phyloP scores from a whole-genome alignment of 37 sponge, comb jelly and placozoan genomes.

The Geodia barretti region DNA sequence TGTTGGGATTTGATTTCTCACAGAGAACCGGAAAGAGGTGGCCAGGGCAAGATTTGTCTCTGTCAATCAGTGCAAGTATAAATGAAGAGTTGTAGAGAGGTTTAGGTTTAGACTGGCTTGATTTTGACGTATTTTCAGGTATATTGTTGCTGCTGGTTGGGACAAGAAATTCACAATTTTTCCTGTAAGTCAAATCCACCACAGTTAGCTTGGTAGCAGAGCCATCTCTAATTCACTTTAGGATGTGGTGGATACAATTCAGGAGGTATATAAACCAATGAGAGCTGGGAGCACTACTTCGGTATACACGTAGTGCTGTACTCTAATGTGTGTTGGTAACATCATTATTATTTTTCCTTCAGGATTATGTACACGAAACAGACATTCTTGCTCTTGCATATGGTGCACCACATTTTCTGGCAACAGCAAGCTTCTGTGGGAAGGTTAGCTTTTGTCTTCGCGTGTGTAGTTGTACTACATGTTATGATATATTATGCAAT shows the following conservation, averaged over 20 bases:
- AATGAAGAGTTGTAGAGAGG: too few species aligned
- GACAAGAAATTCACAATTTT: constrained; percentile 85
- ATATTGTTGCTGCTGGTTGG: constrained; percentile 92
- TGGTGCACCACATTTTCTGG: constrained; percentile 70
- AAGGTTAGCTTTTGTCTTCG: constrained; percentile 49
- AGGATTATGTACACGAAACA: constrained; percentile 68
- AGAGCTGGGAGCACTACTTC: constrained; percentile 39
- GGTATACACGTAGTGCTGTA: too few species aligned
- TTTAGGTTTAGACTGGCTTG: too few species aligned
- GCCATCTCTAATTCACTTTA: not conserved
- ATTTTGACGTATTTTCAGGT: too few species aligned
- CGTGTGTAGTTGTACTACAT: not conserved
- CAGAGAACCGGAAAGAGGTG: constrained; percentile 46
- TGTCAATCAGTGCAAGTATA: constrained; percentile 74
- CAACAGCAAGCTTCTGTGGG: constrained; percentile 90
- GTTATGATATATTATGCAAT: too few species aligned
- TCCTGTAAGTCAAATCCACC: constrained; percentile 51
- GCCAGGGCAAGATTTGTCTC: constrained; percentile 60
- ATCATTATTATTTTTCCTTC: too few species aligned
- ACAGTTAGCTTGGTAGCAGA: not conserved
- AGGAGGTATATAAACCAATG: constrained; percentile 27
- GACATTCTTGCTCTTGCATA: constrained; percentile 82
- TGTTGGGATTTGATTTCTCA: not conserved
- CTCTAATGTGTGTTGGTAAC: too few species aligned
- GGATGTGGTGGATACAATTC: constrained; percentile 31